Evolutionary conservation across 2,797 vertebrate genomes (phyloP).

Genomic region (Sebastes kiyomatsui): DNA sequence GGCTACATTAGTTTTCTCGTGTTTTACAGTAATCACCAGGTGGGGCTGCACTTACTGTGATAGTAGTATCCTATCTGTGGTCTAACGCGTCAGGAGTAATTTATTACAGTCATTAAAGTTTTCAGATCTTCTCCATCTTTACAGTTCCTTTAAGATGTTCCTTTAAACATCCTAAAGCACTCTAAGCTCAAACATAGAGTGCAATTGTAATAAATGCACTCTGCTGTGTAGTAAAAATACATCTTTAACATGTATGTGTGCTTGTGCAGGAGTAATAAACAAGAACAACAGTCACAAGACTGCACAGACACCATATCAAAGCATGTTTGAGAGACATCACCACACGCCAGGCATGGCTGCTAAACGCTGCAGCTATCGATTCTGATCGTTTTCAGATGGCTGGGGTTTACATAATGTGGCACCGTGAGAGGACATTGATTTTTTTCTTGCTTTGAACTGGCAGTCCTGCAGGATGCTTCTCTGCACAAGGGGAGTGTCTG

Average conservation of each 20-base stretch:
- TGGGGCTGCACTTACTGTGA: conserved; percentile 7
- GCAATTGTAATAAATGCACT: neutral
- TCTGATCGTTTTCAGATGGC: conserved; percentile 52
- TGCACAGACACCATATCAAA: neutral
- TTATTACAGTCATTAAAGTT: conserved; percentile 28
- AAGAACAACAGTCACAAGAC: neutral
- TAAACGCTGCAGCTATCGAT: conserved; percentile 39
- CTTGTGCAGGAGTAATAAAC: neutral
- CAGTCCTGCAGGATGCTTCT: conserved; percentile 43
- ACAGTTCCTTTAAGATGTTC: neutral
- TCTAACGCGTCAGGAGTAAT: conserved; percentile 10
- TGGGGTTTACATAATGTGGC: conserved; percentile 53
- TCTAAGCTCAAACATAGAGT: neutral
- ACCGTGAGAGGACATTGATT: conserved; percentile 61
- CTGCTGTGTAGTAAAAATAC: neutral
- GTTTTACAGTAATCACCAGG: conserved; percentile 31
- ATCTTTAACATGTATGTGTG: neutral
- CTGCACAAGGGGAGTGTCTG: conserved; percentile 41
- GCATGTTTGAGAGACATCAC: neutral
- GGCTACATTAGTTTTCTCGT: conserved; percentile 37
- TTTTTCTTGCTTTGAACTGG: conserved; percentile 56
- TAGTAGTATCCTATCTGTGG: conserved; percentile 16
- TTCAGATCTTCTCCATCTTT: neutral
- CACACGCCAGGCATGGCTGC: neutral
- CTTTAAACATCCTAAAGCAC: conserved; percentile 1